Conservation (phyloP, 2,113 vertebrate genomes). For the Nesospiza acunhae region DNA sequence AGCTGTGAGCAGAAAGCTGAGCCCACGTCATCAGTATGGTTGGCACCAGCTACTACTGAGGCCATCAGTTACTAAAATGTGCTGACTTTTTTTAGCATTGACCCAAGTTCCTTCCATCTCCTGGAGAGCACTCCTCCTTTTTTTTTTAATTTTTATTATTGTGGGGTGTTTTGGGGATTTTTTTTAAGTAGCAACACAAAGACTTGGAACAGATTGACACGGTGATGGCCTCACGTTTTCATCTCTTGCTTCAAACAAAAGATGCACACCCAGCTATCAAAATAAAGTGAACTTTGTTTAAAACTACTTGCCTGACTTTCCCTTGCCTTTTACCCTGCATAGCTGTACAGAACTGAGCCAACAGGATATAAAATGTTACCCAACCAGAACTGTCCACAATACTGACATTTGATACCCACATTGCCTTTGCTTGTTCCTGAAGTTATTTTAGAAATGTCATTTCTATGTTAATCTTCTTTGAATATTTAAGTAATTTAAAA, state of each 20-base stretch:
- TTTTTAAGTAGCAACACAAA: neutral
- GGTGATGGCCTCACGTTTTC: neutral
- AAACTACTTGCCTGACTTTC: neutral
- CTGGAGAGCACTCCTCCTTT: neutral
- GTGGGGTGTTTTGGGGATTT: rapidly evolving
- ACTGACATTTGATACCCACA: neutral
- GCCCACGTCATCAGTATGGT: neutral
- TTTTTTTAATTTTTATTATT: neutral
- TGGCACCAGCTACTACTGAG: neutral
- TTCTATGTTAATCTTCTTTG: neutral
- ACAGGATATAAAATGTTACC: constrained; percentile 48
- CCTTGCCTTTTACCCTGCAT: neutral
- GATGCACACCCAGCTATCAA: constrained; percentile 15
- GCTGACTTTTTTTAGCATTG: neutral
- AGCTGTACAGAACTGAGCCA: neutral
- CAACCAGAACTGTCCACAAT: constrained; percentile 22
- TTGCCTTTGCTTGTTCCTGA: neutral
- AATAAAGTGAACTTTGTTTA: constrained; percentile 43
- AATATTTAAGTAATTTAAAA: neutral
- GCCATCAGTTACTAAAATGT: neutral
- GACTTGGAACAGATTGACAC: neutral
- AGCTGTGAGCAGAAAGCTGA: neutral
- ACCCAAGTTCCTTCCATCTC: neutral
- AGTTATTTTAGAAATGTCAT: neutral
- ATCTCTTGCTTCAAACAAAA: constrained; percentile 35